phyloP scores from a whole-genome alignment of 2,113 vertebrate species.

The Eira barbara region DNA sequence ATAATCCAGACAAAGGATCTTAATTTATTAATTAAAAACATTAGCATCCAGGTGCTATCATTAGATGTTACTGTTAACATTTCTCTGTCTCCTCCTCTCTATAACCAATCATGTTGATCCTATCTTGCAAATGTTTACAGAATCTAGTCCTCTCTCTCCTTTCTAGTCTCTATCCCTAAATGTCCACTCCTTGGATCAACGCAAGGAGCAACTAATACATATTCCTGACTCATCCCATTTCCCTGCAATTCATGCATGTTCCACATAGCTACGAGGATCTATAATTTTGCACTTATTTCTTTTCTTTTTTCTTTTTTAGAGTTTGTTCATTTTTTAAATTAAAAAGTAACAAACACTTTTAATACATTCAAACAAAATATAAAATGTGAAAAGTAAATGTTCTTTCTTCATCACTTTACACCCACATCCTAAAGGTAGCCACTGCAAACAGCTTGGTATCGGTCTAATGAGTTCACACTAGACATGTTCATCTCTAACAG shows the following conservation, averaged over 20 bases:
- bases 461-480: not conserved
- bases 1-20: not conserved
- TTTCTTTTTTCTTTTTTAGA: not conserved
- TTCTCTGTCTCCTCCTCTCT: not conserved
- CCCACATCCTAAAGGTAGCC: not conserved
- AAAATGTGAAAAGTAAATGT: not conserved
- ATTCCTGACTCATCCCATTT: not conserved
- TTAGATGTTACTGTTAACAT: not conserved
- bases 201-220: not conserved
- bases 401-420: not conserved
- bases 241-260: not conserved
- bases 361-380: not conserved
- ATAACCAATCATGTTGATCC: not conserved
- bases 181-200: not conserved
- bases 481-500: not conserved
- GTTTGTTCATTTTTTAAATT: not conserved
- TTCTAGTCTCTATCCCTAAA: not conserved
- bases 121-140: not conserved
- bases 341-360: not conserved
- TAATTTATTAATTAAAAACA: not conserved
- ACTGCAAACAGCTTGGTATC: not conserved
- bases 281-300: not conserved
- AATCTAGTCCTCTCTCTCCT: not conserved
- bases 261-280: not conserved
- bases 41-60: not conserved